Evolutionary conservation across 2,888 invertebrate species (phyloP).

Genomic region (Bimastos eiseni): DNA sequence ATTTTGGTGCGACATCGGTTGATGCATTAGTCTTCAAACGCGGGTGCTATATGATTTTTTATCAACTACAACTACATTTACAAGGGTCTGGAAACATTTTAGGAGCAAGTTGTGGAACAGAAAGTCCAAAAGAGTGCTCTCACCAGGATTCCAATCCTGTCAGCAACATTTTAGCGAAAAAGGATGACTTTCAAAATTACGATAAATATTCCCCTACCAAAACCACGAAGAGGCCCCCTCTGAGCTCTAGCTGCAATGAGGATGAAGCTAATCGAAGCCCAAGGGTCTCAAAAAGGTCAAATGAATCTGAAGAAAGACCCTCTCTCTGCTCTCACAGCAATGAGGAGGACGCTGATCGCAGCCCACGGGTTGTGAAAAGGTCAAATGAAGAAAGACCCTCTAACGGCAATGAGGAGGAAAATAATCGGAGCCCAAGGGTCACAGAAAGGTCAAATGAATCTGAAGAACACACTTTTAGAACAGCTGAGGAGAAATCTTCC

Average conservation of each 20-base stretch:
- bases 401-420: not conserved
- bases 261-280: no score
- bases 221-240: not conserved
- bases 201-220: not conserved
- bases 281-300: no score
- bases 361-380: not conserved
- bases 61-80: not conserved
- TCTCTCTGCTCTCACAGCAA: no score
- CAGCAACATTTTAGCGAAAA: not conserved
- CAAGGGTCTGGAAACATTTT: not conserved
- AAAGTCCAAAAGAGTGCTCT: not conserved
- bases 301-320: no score
- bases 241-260: not conserved
- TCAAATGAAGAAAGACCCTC: not conserved
- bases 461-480: not conserved
- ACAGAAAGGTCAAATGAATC: not conserved
- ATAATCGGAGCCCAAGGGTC: not conserved
- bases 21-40: no score
- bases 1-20: no score
- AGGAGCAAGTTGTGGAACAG: not conserved
- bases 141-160: not conserved
- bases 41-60: no score
- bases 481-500: not conserved
- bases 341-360: not conserved
- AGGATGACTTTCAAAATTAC: not conserved